phyloP scores from a whole-genome alignment of 1,140 invertebrate genomes.

The Bombus cullumanus region DNA sequence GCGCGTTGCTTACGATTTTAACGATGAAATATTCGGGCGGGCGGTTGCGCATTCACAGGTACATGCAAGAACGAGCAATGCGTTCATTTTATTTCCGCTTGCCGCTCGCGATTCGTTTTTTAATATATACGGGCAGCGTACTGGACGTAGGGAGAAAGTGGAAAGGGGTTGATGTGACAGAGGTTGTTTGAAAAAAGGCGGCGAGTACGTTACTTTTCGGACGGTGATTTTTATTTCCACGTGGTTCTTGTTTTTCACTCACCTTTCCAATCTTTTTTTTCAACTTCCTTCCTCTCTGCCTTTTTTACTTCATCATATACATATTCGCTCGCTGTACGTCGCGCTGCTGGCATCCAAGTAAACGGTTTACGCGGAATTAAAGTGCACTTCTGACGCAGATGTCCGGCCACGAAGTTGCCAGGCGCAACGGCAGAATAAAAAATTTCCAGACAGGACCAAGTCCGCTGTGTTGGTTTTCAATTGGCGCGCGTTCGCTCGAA shows the following conservation, averaged over 20 bases:
- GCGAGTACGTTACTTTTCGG: slow-evolving; percentile 30
- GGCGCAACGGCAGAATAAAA: neutral
- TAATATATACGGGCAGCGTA: neutral
- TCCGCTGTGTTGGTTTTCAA: neutral
- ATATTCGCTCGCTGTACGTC: neutral
- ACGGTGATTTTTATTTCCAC: slow-evolving; percentile 28
- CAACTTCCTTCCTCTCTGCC: neutral
- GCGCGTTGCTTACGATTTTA: slow-evolving; percentile 28
- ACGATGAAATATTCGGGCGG: neutral
- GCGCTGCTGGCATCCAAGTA: slow-evolving; percentile 6
- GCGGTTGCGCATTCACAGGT: neutral
- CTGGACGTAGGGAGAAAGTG: neutral
- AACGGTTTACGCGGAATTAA: slow-evolving; percentile 34
- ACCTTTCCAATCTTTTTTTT: neutral
- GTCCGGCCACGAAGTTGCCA: neutral
- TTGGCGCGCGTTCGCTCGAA: neutral
- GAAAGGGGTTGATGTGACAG: neutral
- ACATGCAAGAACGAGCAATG: neutral
- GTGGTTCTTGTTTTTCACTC: neutral
- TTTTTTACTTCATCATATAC: neutral
- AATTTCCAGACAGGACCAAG: neutral
- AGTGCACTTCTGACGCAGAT: slow-evolving; percentile 3
- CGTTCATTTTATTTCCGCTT: slow-evolving; percentile 11
- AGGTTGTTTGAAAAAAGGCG: slow-evolving; percentile 16
- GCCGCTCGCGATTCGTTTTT: slow-evolving; percentile 14